Conservation (phyloP, 2,113 vertebrate species). For the Aegithalos caudatus region DNA sequence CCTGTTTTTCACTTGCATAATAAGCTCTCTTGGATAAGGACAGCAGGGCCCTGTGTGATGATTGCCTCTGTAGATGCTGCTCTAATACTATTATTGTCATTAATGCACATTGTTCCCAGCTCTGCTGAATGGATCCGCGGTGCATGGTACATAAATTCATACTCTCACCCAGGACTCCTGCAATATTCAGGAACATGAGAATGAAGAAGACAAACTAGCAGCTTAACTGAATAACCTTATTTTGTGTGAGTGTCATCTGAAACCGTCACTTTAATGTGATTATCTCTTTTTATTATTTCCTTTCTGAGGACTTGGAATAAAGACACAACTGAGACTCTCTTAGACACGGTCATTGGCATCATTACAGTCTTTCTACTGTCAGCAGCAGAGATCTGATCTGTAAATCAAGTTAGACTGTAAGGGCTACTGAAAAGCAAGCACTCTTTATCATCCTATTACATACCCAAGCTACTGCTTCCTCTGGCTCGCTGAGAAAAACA, state of each 20-base stretch:
- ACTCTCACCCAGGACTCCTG: neutral
- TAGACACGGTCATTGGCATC: slow-evolving; percentile 49
- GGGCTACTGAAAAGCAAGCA: slow-evolving; percentile 23
- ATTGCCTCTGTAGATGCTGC: neutral
- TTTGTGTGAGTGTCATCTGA: slow-evolving; percentile 36
- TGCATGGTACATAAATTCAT: slow-evolving; percentile 21
- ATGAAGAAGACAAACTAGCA: slow-evolving; percentile 55
- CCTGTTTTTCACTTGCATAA: neutral
- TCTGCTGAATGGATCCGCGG: neutral
- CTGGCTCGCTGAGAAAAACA: slow-evolving; percentile 3
- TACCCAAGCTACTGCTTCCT: neutral
- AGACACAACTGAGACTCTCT: slow-evolving; percentile 51
- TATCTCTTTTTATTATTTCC: slow-evolving; percentile 64
- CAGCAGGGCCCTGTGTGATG: neutral
- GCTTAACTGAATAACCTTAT: slow-evolving; percentile 60
- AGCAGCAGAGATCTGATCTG: slow-evolving; percentile 55
- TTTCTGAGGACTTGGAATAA: slow-evolving; percentile 46
- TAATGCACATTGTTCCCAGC: slow-evolving; percentile 13
- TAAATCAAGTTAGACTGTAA: slow-evolving; percentile 53
- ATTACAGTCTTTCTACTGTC: slow-evolving; percentile 48
- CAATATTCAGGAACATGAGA: slow-evolving; percentile 15
- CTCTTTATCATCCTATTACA: slow-evolving; percentile 41
- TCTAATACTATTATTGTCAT: slow-evolving; percentile 6
- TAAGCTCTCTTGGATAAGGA: neutral
- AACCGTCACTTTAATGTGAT: slow-evolving; percentile 53